Base-by-base conservation (phyloP, 2,113 vertebrate species). In the Cyanistes caeruleus region DNA sequence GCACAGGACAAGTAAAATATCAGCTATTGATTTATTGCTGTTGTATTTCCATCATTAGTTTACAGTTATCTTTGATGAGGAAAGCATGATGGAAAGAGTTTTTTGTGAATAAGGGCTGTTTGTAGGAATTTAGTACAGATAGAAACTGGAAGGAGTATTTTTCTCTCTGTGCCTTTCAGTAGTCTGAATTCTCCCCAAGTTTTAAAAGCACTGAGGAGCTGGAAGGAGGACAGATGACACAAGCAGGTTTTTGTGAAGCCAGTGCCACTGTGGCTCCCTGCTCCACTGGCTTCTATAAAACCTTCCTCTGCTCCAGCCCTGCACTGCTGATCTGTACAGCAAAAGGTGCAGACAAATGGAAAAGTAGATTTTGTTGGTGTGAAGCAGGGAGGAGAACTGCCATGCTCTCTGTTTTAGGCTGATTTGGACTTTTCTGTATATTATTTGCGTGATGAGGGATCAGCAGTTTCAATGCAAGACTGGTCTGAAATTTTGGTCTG, bases 381-480 rank as follows among this genome's bases (percentile, higher is more conserved):
- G 39, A 59, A 95, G 44, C 13, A 7, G 52, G 21, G 37, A 55
- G 75, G 35, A 31, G 70, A 86, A 46, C 22, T 46, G 77, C 14
- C 28, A 7, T 55, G 15, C 31, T 22, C 16, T 60, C 72, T 60
- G 53, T 46, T 60, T 10, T 10, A 24, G 33, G 55, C 3, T 75
- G 67, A 39, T 64, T 72, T 62, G 48, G 9, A 1, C 22, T 60
- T 60, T 20, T n/a, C 37, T 85, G 6, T 44, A 0, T 51, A 1
- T 48, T 15, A 10, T 44, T 72, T 0, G 0, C 56, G 44, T 5
- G 1, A 13, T 15, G 24, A 52, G n/a, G 58, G 62, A 39, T 83
- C 27, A n/a, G 74, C 37, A 9, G 8, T 63, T 90, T 49, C 0
- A 0, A 5, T 58, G 24, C 28, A 18, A 10, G 31, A 6, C 21